phyloP scores from a whole-genome alignment of 2,113 vertebrate genomes.

The Hucho hucho region DNA sequence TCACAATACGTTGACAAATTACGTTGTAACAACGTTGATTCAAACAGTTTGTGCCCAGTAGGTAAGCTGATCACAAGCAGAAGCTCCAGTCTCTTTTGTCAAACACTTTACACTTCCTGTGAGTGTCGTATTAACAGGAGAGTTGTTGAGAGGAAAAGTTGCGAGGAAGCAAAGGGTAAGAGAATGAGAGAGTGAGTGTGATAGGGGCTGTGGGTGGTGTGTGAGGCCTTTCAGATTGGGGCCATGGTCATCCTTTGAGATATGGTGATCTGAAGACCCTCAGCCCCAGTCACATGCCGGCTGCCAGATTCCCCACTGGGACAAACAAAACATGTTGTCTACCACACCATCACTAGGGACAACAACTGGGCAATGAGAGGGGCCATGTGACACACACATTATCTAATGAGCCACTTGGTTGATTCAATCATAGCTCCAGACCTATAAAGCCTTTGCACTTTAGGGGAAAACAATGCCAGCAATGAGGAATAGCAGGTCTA shows the following conservation, averaged over 20 bases:
- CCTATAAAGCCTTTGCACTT: neutral
- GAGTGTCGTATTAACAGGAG: neutral
- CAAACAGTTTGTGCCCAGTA: too few relatives aligned
- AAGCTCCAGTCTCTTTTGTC: constrained; percentile 21
- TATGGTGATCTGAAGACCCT: constrained; percentile 31
- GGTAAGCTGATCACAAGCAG: constrained; percentile 34
- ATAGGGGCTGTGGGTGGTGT: constrained; percentile 7
- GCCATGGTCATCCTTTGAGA: constrained; percentile 25
- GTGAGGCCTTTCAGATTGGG: constrained; percentile 15
- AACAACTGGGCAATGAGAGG: neutral
- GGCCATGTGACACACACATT: constrained; percentile 5
- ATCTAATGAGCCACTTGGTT: constrained; percentile 17
- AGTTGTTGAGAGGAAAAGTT: constrained; percentile 8
- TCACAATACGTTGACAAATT: too few relatives aligned
- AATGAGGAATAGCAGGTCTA: neutral
- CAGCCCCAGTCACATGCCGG: constrained; percentile 34
- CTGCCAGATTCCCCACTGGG: constrained; percentile 41
- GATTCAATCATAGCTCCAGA: neutral
- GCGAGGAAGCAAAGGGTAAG: constrained; percentile 7
- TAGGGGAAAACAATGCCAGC: neutral
- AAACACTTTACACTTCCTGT: constrained; percentile 3
- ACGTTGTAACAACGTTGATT: too few relatives aligned
- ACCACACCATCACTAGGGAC: constrained; percentile 17
- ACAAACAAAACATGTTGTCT: constrained; percentile 37
- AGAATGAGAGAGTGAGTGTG: constrained; percentile 21